phyloP scores from a whole-genome alignment of 1,140 invertebrate genomes.

The Pachyrhynchus sulphureomaculatus region DNA sequence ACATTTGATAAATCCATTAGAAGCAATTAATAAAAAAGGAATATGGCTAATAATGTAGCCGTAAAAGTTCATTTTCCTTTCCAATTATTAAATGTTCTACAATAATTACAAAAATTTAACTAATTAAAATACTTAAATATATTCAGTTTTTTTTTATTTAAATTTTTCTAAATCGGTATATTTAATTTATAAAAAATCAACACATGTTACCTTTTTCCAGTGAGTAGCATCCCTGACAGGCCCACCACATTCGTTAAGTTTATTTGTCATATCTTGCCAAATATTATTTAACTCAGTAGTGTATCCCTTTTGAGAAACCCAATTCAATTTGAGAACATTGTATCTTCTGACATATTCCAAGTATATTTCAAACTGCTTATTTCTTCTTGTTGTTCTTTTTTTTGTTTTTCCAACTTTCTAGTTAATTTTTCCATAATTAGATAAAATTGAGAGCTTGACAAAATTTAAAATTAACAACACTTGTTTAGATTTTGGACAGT shows the following conservation, averaged over 20 bases:
- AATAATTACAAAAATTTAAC: too few relatives aligned
- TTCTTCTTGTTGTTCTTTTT: not conserved
- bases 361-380: conserved; percentile 19
- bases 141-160: not conserved
- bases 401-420: too few relatives aligned
- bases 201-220: conserved; percentile 15
- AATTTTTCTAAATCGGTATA: not conserved
- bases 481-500: too few relatives aligned
- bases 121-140: too few relatives aligned
- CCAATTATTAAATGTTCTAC: too few relatives aligned
- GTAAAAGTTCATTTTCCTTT: too few relatives aligned
- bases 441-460: too few relatives aligned
- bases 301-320: conserved; percentile 2
- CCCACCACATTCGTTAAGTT: conserved; percentile 17
- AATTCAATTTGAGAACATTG: conserved; percentile 15
- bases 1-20: too few relatives aligned
- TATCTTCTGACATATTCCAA: conserved; percentile 14
- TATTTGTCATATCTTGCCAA: conserved; percentile 17
- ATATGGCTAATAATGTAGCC: too few relatives aligned
- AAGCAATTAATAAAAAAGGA: too few relatives aligned
- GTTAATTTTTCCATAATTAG: too few relatives aligned
- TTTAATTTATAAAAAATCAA: not conserved
- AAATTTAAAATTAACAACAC: too few relatives aligned
- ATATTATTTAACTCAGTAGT: conserved; percentile 3
- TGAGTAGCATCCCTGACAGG: conserved; percentile 13